Base-by-base conservation (phyloP, 2,888 invertebrate genomes). In the Himalopsyche anomala region DNA sequence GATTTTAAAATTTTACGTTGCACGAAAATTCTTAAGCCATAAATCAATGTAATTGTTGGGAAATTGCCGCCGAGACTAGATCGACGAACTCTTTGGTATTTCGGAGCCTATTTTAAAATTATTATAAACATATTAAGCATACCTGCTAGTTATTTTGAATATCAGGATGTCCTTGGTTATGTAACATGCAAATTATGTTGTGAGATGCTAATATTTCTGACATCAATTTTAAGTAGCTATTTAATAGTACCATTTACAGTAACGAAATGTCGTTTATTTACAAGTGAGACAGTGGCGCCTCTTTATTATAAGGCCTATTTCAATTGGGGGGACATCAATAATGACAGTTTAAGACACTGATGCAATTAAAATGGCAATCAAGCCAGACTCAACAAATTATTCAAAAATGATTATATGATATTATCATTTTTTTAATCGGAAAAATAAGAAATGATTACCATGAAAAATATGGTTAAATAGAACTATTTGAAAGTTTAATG, bases 11-110 rank as follows among this genome's bases (percentile, higher is more conserved):
- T 74, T 74, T 74, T 12, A 15, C 15, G 74, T 69, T 74, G 74
- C 74, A 74, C 74, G 74, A 36, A 74, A 74, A 74, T 74, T 74
- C 74, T 74, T 36, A 1, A 74, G 74, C 74, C 74, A 74, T 74
- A 74, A 74, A 74, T 74, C 74, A 74, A 74, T 4, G 74, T 74
- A 74, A 74, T 74, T 74, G 36, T 74, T 74, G 36, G 74, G 36
- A 74, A 74, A 74, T 74, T 74, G 74, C 74, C 11, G 28, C 11
- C 9, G 45, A 45, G 45, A 40, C 40, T 9, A 2, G 69, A 69
- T 69, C 69, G 28, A 28, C 69, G 28, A 69, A 69, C 69, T 74
- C 8, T 28, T 45, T 69, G 69, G 69, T 69, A 69, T 69, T 36
- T 69, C 69, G 69, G 45, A 9, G 45, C 45, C 51, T 74, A 74